phyloP scores from a whole-genome alignment of 2,888 invertebrate species.

The Melitaea athalia region DNA sequence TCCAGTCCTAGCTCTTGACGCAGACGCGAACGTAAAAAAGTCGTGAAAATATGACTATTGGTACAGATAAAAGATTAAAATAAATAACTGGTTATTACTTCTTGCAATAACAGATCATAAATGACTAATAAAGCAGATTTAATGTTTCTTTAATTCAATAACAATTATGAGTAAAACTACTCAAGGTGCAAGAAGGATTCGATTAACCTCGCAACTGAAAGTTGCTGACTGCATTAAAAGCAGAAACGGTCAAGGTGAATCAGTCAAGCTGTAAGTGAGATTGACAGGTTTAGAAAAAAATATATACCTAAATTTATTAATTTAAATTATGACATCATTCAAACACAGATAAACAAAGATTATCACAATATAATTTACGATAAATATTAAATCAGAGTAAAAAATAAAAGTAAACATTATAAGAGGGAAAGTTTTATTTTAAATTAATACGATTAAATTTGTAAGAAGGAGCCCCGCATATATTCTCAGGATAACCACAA shows the following conservation, averaged over 20 bases:
- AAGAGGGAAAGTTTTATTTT: conserved; percentile 1
- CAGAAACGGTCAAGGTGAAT: conserved; percentile 71
- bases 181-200: conserved; percentile 56
- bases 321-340: background rate
- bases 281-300: conserved; percentile 36
- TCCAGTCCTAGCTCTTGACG: conserved; percentile 38
- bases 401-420: conserved; percentile 1
- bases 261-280: conserved; percentile 49
- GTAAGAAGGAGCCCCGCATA: conserved; percentile 73
- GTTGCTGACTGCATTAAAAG: conserved; percentile 57
- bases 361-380: conserved; percentile 2
- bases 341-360: conserved; percentile 22
- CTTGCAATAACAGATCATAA: background rate
- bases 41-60: conserved; percentile 12
- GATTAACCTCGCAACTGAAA: conserved; percentile 72
- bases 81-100: background rate
- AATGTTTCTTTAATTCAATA: conserved; percentile 3
- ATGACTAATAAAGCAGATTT: conserved; percentile 3
- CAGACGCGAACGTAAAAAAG: conserved; percentile 25
- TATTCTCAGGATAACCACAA: conserved; percentile 75
- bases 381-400: conserved; percentile 8
- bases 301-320: conserved; percentile 1
- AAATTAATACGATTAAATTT: conserved; percentile 53
- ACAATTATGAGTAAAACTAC: conserved; percentile 11
- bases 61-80: background rate